These are phyloP conservation scores for Aselliscus stoliczkanus DNA, from an alignment of 2,797 vertebrate genomes.

Conservation along the genomic window DNA sequence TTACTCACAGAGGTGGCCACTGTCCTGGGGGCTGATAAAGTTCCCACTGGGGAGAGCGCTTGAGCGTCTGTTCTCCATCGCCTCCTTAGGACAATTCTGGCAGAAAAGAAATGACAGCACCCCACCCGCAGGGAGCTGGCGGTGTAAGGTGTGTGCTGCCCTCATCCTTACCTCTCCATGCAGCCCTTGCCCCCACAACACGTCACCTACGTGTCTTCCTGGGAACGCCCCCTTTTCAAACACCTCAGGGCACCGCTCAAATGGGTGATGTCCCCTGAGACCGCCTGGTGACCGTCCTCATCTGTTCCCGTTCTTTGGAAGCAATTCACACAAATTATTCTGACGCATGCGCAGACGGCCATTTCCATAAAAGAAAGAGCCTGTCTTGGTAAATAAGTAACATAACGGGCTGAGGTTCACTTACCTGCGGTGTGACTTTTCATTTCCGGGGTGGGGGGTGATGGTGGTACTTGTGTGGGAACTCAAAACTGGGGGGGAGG, in stretches of 20 bases:
- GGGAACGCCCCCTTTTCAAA: fast-evolving
- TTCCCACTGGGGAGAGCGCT: fast-evolving
- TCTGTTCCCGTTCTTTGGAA: not conserved
- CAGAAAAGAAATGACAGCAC: fast-evolving
- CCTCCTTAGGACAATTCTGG: not conserved
- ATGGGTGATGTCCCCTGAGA: fast-evolving
- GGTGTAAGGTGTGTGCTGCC: fast-evolving
- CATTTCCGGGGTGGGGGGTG: not conserved
- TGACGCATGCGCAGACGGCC: fast-evolving
- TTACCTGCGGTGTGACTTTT: fast-evolving
- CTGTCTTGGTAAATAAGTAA: not conserved
- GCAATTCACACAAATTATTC: not conserved
- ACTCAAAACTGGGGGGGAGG: fast-evolving
- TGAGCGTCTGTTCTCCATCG: not conserved
- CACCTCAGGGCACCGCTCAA: not conserved
- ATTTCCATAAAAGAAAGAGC: not conserved
- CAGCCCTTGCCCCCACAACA: fast-evolving
- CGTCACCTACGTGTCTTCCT: fast-evolving
- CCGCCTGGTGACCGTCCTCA: fast-evolving
- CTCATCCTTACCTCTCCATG: fast-evolving
- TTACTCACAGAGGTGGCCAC: not conserved
- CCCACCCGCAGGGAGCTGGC: fast-evolving
- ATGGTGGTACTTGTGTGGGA: not conserved
- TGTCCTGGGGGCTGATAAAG: not conserved
- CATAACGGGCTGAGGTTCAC: not conserved